Evolutionary conservation across 2,113 vertebrate genomes (phyloP), one percentile per base, ranked within the genome.

Genomic region (Coregonus clupeaformis): DNA sequence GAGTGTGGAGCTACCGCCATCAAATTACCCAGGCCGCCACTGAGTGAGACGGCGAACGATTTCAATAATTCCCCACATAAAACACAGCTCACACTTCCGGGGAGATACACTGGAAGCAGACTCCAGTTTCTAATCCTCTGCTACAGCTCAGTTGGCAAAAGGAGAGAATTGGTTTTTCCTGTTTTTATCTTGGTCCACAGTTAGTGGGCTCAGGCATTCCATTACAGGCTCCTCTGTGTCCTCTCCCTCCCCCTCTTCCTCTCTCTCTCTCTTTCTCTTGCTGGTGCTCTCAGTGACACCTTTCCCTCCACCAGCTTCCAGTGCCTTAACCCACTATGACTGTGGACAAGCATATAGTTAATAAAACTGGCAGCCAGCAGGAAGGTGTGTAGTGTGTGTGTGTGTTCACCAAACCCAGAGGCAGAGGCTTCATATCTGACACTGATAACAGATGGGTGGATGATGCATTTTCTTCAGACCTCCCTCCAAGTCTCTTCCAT

Each of bases 41-140:
- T 24, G 47, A 86, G 76, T 73, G 55, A 84, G 83, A 84, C 73
- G 77, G 70, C 71, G 81, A 89, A 86, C 62, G 4, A 78, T 88
- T 90, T 89, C 69, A 85, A 88, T 86, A 82, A 89, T 88, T 87
- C 79, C 79, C 78, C 71, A 75, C 74, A 80, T 83, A 75, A 85
- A 55, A 84, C 77, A 81, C 72, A 84, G 69, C 52, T 78, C 76
- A 76, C 52, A 70, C 79, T 87, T 80, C 81, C 77, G 18, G 65
- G 84, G 79, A 73, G 71, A 87, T 85, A 68, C 49, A 68, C 60
- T 75, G 11, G 80, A 82, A 71, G 79, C 81, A 78, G 77, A 87
- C 80, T 85, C 76, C 79, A 70, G 65, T 78, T 85, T 80, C 57
- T 89, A 84, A 86, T 89, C 85, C 77, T 68, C 78, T 73, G 72